A percentile compares a stretch with the other conserved stretches of the same genome.
These are phyloP conservation scores for Ovis canadensis DNA, from an alignment of 2,113 vertebrate genomes.

Conservation along the genomic window DNA sequence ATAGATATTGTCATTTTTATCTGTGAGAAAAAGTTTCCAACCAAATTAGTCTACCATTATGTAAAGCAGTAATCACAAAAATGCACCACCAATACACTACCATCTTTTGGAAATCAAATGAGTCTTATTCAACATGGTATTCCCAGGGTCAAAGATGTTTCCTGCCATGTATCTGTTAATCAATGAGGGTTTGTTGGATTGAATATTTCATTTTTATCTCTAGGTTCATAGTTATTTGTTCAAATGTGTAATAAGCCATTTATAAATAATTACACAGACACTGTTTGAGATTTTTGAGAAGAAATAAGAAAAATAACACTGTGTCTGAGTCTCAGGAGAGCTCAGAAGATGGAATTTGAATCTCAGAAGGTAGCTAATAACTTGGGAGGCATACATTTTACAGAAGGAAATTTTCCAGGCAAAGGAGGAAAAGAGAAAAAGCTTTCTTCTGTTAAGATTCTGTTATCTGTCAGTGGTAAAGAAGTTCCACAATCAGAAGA, in stretches of 20 bases:
- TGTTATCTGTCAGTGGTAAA: conserved; percentile 4
- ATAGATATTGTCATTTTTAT: not conserved
- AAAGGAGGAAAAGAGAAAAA: not conserved
- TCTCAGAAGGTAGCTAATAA: not conserved
- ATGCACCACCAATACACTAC: not conserved
- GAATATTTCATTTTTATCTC: not conserved
- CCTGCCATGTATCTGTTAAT: not conserved
- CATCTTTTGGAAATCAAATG: not conserved
- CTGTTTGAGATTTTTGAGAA: not conserved
- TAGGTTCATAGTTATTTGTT: not conserved
- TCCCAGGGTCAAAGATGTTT: not conserved
- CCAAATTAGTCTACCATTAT: not conserved
- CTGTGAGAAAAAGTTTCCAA: not conserved
- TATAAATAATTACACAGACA: not conserved
- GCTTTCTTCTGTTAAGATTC: not conserved
- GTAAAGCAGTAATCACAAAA: not conserved
- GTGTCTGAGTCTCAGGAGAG: not conserved
- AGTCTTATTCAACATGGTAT: not conserved
- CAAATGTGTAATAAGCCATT: not conserved
- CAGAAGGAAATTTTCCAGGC: not conserved
- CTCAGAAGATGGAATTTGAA: not conserved
- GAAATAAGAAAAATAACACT: not conserved
- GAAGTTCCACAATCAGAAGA: not conserved
- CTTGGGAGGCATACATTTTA: not conserved
- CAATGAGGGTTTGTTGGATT: not conserved